Evolutionary conservation across 2,113 vertebrate species (phyloP).

Genomic region (Lepus americanus): DNA sequence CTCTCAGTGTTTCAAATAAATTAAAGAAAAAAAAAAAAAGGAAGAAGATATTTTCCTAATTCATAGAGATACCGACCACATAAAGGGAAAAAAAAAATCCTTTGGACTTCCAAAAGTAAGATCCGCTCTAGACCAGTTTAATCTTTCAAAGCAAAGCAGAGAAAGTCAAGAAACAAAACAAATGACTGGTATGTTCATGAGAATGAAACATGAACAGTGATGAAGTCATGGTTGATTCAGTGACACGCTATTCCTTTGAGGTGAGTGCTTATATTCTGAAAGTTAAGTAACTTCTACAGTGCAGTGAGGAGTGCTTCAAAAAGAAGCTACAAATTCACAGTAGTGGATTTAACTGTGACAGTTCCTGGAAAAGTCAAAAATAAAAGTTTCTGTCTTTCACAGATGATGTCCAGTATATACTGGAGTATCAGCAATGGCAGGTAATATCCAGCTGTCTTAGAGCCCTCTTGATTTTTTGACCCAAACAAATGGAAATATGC

Average conservation of each 20-base stretch:
- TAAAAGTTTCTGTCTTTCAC: not conserved
- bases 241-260: not conserved
- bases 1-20: too few relatives aligned
- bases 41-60: slow-evolving; percentile 46
- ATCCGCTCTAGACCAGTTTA: not conserved
- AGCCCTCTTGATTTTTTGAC: slow-evolving; percentile 57
- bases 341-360: not conserved
- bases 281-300: slow-evolving; percentile 52
- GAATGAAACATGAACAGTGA: slow-evolving; percentile 22
- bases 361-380: not conserved
- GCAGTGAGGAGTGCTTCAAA: slow-evolving; percentile 21
- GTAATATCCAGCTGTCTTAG: slow-evolving; percentile 47
- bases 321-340: slow-evolving; percentile 39
- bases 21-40: not conserved
- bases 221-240: not conserved
- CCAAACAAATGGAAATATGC: slow-evolving; percentile 61
- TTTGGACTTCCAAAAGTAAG: slow-evolving; percentile 2
- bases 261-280: not conserved
- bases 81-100: slow-evolving; percentile 32
- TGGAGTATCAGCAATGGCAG: slow-evolving; percentile 25
- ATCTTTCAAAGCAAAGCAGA: slow-evolving; percentile 31
- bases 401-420: not conserved
- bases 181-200: not conserved
- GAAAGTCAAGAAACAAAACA: slow-evolving; percentile 53
- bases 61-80: not conserved